Evolutionary conservation across 2,113 vertebrate genomes (phyloP), one percentile per base, ranked within the genome.

Genomic region (Leptobrachium ailaonicum): DNA sequence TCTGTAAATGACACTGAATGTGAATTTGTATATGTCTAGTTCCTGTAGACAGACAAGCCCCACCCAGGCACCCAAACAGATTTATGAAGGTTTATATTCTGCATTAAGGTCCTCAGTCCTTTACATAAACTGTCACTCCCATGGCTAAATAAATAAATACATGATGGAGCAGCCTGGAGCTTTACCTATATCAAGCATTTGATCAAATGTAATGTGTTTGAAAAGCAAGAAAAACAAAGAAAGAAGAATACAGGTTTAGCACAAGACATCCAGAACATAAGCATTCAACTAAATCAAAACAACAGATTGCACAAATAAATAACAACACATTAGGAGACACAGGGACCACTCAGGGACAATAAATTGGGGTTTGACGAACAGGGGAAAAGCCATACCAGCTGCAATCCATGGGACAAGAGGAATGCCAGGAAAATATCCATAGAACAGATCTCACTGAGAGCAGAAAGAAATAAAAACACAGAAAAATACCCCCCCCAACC

Each of bases 1-100:
- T 53, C 44, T 66, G n/a, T 40, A 53, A 66, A 76, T 67, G 42
- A 2, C 41, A 78, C 14, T 44, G 32, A 77, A 40, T 12, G 62
- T 53, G 47, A 43, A 50, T 54, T 54, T 40, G 41, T 9, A 41
- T 8, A 32, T 54, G 62, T 56, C 47, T 66, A 43, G 64, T 66
- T 67, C 71, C 62, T 80, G 71, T 56, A 80, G 62, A 56, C 63
- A 74, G 14, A 5, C 71, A 68, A 44, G 53, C 63, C 78, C 71
- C 78, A 80, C 78, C 71, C 71, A 44, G 6, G 45, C 44, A 56
- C 45, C 62, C 40, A 79, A 56, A 79, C 77, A 79, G 44, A 7
- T 8, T 10, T 2, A 6, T 3, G 40, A 42, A 75, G 42, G 47
- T 2, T 44, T 41, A 53, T 20, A 47, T 66, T 13, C 44, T 50